These are phyloP conservation scores for Copidosoma floridanum DNA, from an alignment of 1,140 invertebrate genomes.

Conservation along the genomic window DNA sequence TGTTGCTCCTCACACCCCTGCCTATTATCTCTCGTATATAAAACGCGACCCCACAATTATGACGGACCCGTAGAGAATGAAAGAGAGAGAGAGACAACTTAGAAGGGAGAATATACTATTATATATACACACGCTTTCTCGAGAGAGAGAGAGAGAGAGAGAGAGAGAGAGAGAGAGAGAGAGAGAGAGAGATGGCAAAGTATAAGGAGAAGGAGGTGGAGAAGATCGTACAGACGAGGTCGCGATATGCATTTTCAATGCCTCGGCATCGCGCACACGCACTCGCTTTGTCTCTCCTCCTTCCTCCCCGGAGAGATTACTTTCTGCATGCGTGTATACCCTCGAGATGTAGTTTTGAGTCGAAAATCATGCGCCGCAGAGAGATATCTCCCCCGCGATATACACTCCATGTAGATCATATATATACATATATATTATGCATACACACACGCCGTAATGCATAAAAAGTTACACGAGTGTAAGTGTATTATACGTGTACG, in stretches of 20 bases:
- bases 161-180: not conserved
- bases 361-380: slow-evolving; percentile 2
- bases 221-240: not conserved
- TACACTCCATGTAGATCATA: too few relatives aligned
- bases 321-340: not conserved
- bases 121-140: too few relatives aligned
- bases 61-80: not conserved
- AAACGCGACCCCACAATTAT: slow-evolving; percentile 2
- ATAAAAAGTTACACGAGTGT: not conserved
- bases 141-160: not conserved
- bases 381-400: not conserved
- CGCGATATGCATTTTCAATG: slow-evolving; percentile 22
- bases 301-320: slow-evolving; percentile 1
- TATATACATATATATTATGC: too few relatives aligned
- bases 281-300: not conserved
- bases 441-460: too few relatives aligned
- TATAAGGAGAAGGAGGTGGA: too few relatives aligned
- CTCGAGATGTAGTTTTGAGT: slow-evolving; percentile 2
- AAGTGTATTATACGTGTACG: too few relatives aligned
- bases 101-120: not conserved
- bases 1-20: not conserved
- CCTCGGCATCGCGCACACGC: not conserved
- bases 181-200: too few relatives aligned
- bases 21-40: too few relatives aligned
- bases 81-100: not conserved